phyloP scores from a whole-genome alignment of 2,113 vertebrate genomes.

The Trogon surrucura region DNA sequence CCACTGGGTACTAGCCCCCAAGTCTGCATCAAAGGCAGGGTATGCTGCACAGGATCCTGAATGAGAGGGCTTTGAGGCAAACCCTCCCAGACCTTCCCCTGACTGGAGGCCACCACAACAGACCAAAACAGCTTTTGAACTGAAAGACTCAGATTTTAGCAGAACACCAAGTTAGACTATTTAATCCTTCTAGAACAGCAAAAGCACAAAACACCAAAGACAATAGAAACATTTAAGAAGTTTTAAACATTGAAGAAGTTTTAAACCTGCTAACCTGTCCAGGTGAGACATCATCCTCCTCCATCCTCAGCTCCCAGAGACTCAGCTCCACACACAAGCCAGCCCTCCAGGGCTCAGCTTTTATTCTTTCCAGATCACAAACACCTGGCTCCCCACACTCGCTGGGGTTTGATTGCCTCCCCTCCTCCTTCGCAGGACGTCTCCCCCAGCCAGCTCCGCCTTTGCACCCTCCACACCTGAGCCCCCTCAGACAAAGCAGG shows the following conservation, averaged over 20 bases:
- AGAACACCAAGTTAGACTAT: not conserved
- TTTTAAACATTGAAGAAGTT: fast-evolving
- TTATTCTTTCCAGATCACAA: not conserved
- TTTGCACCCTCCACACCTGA: fast-evolving
- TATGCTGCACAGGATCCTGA: fast-evolving
- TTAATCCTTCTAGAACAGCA: not conserved
- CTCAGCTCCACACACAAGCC: not conserved
- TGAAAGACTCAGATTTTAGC: not conserved
- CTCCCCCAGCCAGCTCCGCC: not conserved
- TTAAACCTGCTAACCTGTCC: fast-evolving
- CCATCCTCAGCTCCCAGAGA: fast-evolving
- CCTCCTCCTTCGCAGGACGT: not conserved
- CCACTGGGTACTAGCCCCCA: not conserved
- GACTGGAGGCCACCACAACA: not conserved
- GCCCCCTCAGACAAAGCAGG: not conserved
- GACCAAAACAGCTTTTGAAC: not conserved
- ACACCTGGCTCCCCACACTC: not conserved
- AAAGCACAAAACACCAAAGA: not conserved
- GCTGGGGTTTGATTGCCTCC: not conserved
- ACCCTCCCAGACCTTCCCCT: not conserved
- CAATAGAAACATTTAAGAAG: fast-evolving
- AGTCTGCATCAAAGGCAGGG: not conserved
- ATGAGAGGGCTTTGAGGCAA: not conserved
- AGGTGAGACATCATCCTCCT: fast-evolving
- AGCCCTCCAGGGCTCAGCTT: too few relatives aligned